phyloP scores from a whole-genome alignment of 1,140 invertebrate species.

The Cydia fagiglandana region DNA sequence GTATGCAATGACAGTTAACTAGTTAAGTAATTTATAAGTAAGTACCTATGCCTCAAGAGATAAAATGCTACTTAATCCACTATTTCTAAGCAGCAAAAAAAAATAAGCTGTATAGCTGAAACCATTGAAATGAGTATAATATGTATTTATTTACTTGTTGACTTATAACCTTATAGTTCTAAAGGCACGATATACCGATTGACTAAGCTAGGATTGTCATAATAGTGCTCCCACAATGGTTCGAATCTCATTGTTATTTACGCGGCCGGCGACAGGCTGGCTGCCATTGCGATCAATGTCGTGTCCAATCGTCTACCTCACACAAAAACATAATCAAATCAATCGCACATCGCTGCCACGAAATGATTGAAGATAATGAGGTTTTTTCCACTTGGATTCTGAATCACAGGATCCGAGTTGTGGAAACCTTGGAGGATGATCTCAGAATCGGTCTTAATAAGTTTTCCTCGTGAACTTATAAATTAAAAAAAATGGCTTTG shows the following conservation, averaged over 20 bases:
- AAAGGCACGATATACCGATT: not conserved
- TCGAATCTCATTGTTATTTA: constrained; percentile 18
- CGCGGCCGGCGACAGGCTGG: constrained; percentile 39
- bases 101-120: no score
- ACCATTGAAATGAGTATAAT: not conserved
- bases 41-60: no score
- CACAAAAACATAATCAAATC: constrained; percentile 25
- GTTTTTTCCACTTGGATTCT: constrained; percentile 9
- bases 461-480: not conserved
- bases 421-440: constrained; percentile 17
- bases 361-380: constrained; percentile 21
- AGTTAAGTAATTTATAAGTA: not conserved
- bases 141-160: not conserved
- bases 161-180: not conserved
- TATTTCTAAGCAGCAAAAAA: no score
- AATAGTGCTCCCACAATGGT: constrained; percentile 13
- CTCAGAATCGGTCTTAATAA: not conserved
- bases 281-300: constrained; percentile 42
- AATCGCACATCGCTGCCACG: not conserved
- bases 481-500: not conserved
- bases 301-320: constrained; percentile 39
- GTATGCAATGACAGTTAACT: no score
- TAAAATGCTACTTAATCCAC: no score
- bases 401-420: not conserved
- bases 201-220: not conserved